Evolutionary conservation across 2,888 invertebrate species (phyloP), one percentile per base, ranked within the genome.

Genomic region (Acleris cristana): DNA sequence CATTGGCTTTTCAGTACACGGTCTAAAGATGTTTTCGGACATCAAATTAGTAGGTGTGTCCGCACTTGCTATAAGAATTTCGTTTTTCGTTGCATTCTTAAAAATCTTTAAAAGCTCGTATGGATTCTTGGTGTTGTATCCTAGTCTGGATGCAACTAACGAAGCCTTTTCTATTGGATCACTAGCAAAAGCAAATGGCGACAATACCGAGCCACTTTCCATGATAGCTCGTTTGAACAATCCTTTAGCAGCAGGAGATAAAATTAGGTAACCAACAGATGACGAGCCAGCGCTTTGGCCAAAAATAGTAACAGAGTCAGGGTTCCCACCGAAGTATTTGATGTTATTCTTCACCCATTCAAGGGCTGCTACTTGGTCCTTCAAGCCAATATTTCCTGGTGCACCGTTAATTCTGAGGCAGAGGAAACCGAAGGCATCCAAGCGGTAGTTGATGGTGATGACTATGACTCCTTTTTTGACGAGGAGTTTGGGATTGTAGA

Each of bases 341-440:
- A 73, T 72, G 52, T 73, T 73, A 19, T 68, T 34, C 14, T 68
- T 66, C 21, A 73, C 67, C 73, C 73, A 73, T 49, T 62, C 49
- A 45, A 73, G 59, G 26, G 73, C 73, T 12, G 69, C 66, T 21
- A 72, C 64, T 59, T 70, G 70, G 51, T 73, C 73, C 57, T 73
- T 73, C 21, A 73, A 53, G 18, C 73, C 73, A 19, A 56, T 51
- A n/a, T 73, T 73, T 16, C 73, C 73, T n/a, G 73, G 66, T 16
- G 73, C 71, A 4, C 66, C 73, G 53, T 69, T 69, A n/a, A 73
- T 66, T 58, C 64, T 66, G 18, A 73, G 63, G 34, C 73, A 73
- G 12, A 73, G 69, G 34, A 73, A 73, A 34, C 73, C 73, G 45
- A 73, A 73, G 10, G 73, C 69, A 12, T 71, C 73, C 18, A 72